Evolutionary conservation across 2,113 vertebrate genomes (phyloP), one percentile per base, ranked within the genome.

Genomic region (Sisor rabdophorus): DNA sequence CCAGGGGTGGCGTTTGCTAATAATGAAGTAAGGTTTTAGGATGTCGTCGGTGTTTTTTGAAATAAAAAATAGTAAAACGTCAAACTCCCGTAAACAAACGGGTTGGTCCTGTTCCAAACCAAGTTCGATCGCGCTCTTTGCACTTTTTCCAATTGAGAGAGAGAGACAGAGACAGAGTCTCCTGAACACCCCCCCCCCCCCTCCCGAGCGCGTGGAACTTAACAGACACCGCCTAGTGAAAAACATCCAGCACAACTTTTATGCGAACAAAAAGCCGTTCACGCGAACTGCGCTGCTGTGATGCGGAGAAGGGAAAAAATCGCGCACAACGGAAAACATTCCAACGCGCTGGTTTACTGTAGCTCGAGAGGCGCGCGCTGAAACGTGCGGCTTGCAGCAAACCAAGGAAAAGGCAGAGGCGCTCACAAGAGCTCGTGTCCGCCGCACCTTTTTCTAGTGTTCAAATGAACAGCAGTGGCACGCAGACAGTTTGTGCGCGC

Each of bases 221-320:
- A 70, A 80, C 84, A 79, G 85, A 85, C 86, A 79, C 86, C 87
- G 87, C 86, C 84, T 85, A 79, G 77, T 58, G 84, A 77, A 80
- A 80, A 78, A 77, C 73, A 77, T 72, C 78, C 70, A 80, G 75
- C 63, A 71, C 81, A 80, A 80, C 81, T 80, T 83, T 76, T 36
- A 54, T 32, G 19, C 59, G 50, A 36, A 22, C 52, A 47, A 68
- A 36, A 71, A 44, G 40, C 40, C 40, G 40, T 44, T 44, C 40
- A 44, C 40, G 70, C 4, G n/a, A 22, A 50, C 76, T 64, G 71
- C 40, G 26, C 59, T 50, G 8, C 26, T 32, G 53, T 9, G 9
- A 12, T 44, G 58, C 8, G 26, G 16, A 19, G 4, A 36, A 36
- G 1, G 3, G 11, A 44, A 1, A 64, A 48, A 67, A 48, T 50